phyloP scores from a whole-genome alignment of 2,888 invertebrate species.

The Pseudococcus longispinus region DNA sequence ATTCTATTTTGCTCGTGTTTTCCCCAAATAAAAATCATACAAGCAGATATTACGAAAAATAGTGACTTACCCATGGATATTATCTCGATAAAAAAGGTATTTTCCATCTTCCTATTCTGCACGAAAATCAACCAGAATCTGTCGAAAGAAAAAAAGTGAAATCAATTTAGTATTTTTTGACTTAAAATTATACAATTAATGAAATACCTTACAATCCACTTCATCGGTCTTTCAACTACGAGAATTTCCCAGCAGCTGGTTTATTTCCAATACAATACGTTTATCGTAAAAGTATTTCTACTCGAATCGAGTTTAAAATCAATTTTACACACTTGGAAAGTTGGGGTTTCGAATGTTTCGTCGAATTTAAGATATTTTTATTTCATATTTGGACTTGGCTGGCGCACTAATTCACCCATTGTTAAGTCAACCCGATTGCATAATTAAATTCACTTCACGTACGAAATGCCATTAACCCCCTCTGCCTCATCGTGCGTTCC shows the following conservation, averaged over 20 bases:
- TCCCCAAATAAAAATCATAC: background rate
- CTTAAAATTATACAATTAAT: background rate
- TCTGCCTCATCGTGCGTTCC: background rate
- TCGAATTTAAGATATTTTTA: slow-evolving; percentile 33
- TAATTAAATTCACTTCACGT: slow-evolving; percentile 39
- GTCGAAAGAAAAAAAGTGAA: background rate
- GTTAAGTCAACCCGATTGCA: slow-evolving; percentile 17
- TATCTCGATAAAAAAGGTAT: background rate
- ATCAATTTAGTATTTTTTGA: background rate
- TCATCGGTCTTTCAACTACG: background rate
- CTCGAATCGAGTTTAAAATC: slow-evolving; percentile 38
- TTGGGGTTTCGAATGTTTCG: slow-evolving; percentile 6
- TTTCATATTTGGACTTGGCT: slow-evolving; percentile 20
- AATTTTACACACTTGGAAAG: slow-evolving; percentile 31
- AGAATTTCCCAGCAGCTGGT: background rate
- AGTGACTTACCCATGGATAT: background rate
- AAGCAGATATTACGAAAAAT: background rate
- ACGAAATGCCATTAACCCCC: slow-evolving; percentile 5
- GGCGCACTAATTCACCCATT: slow-evolving; percentile 37
- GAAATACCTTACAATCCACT: background rate
- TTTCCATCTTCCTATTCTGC: background rate
- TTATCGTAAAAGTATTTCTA: background rate
- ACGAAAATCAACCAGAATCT: background rate
- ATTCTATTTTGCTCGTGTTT: background rate
- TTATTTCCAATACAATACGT: background rate